Base-by-base conservation (phyloP, 2,888 invertebrate genomes). In the Hemithea aestivaria region DNA sequence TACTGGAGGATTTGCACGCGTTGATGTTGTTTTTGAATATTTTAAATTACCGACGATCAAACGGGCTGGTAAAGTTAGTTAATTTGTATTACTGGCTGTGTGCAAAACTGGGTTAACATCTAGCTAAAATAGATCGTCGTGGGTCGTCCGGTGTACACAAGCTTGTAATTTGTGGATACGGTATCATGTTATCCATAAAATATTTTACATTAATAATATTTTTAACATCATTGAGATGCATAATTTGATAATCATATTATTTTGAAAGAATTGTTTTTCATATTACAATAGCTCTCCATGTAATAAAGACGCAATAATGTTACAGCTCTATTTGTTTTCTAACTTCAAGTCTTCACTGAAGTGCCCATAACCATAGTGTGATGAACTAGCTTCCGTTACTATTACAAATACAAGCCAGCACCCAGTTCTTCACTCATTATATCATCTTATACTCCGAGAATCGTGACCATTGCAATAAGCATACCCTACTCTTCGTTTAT, bases 71-170 rank as follows among this genome's bases (percentile, higher is more conserved):
- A 56, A 70, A 65, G 58, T 68, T 62, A 50, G 72, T 72, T 73
- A 72, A 77, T 73, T 73, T 68, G 76, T 73, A 66, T 66, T 66
- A 66, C 68, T 66, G 61, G 55, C 55, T 62, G 62, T 62, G 53
- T 54, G 52, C 49, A 63, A 71, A 81, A 77, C 70, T 81, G 64
- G 81, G 81, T 78, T 79, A 79, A 69, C 73, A 63, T 64, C 58
- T 49, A 63, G 52, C 70, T 56, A 62, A 79, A 81, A 80, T 80
- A 81, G 81, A 76, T 58, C 69, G 73, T 66, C 72, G 72, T 58
- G 64, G 64, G 61, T 65, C 66, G 65, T 63, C 67, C 65, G 66
- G 58, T 49, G 36, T 29, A 44, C 46, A 38, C 33, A 59, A 61
- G 48, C 45, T 45, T 28, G 36, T 46, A 54, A 48, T 38, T 26